Evolutionary conservation across 2,113 vertebrate genomes (phyloP).

Genomic region (Calyptommatus sinebrachiatus): DNA sequence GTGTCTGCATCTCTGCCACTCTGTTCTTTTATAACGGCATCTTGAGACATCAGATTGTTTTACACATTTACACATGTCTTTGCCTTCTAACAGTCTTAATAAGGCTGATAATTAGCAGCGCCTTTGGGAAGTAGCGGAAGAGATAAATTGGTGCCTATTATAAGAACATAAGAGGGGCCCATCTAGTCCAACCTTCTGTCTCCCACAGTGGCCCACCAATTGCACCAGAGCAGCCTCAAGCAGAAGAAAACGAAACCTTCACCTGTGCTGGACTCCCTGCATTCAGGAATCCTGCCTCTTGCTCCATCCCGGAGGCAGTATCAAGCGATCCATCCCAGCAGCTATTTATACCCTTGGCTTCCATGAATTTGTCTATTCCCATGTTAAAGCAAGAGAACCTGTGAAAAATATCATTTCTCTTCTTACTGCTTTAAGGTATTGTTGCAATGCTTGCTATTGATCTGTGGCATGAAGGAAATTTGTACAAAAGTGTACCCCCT

Average conservation of each 20-base stretch:
- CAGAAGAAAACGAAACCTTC: too few relatives aligned
- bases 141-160: neutral
- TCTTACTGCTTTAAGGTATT: neutral
- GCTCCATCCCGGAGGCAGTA: too few relatives aligned
- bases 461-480: neutral
- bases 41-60: neutral
- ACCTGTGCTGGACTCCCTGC: too few relatives aligned
- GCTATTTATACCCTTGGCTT: too few relatives aligned
- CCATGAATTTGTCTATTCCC: too few relatives aligned
- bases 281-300: too few relatives aligned
- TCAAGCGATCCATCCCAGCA: too few relatives aligned
- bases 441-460: neutral
- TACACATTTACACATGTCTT: slow-evolving; percentile 7
- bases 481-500: fast-evolving
- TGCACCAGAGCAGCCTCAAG: too few relatives aligned
- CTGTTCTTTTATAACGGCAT: neutral
- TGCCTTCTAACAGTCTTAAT: slow-evolving; percentile 8
- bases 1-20: neutral
- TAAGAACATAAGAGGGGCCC: neutral
- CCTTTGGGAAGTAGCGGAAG: neutral
- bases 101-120: neutral
- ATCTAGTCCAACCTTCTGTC: too few relatives aligned
- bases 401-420: neutral
- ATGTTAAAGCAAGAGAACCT: neutral
- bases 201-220: too few relatives aligned